phyloP scores from a whole-genome alignment of 1,140 invertebrate genomes.

The Nymphalis io region DNA sequence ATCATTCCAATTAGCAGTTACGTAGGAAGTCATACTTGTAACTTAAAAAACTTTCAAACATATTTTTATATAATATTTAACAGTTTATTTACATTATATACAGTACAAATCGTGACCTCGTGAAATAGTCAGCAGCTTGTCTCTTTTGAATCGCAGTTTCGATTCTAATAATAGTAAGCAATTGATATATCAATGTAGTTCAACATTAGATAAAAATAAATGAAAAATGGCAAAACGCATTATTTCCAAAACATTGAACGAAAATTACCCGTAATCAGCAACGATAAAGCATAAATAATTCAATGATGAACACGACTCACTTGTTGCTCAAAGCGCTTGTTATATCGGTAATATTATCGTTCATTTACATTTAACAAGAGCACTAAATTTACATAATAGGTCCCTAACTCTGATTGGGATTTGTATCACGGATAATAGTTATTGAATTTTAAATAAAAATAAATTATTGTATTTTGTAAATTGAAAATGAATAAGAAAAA shows the following conservation, averaged over 20 bases:
- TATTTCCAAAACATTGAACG: constrained; percentile 10
- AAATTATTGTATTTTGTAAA: no score
- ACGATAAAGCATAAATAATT: constrained; percentile 27
- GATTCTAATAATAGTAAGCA: neutral
- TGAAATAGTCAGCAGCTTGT: no score
- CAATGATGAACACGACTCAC: constrained; percentile 31
- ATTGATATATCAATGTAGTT: neutral
- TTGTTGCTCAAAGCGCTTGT: constrained; percentile 44
- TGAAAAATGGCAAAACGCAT: neutral
- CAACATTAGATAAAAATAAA: neutral
- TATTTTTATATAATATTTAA: no score
- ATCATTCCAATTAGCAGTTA: no score
- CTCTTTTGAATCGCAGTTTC: no score
- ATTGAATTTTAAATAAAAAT: neutral
- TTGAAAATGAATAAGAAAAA: no score
- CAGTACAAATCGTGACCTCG: no score
- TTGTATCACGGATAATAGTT: constrained; percentile 27
- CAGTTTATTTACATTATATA: no score
- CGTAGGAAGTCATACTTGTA: no score
- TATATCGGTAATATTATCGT: constrained; percentile 42
- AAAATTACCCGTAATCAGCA: constrained; percentile 16
- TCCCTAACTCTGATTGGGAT: constrained; percentile 41
- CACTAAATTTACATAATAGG: constrained; percentile 50
- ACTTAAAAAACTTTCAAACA: no score
- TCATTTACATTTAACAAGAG: constrained; percentile 56